These are phyloP conservation scores for Pseudochirops cupreus DNA, from an alignment of 2,797 vertebrate species.

Conservation along the genomic window DNA sequence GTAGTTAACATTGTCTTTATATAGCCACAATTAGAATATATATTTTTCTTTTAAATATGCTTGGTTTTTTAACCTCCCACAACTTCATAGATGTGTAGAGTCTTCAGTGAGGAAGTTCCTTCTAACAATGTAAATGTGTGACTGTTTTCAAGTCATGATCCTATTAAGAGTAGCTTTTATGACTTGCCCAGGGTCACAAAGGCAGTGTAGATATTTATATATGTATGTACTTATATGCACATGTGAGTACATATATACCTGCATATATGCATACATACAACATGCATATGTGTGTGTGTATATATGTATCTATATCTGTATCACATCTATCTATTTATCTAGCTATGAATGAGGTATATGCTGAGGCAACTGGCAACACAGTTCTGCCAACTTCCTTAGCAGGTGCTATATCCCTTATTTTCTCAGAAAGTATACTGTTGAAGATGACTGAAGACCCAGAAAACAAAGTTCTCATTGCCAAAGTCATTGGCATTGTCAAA, in stretches of 20 bases:
- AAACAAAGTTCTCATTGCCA: too few relatives aligned
- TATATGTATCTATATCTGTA: too few relatives aligned
- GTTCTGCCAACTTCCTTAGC: too few relatives aligned
- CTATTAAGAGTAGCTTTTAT: not conserved
- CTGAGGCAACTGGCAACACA: too few relatives aligned
- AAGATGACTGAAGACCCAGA: too few relatives aligned
- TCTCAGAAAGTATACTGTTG: too few relatives aligned
- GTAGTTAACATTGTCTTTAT: not conserved
- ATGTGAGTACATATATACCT: not conserved
- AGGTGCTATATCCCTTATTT: too few relatives aligned
- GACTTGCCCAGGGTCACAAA: not conserved
- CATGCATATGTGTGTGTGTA: too few relatives aligned
- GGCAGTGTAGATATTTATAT: not conserved
- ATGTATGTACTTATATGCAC: not conserved
- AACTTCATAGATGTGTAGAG: not conserved
- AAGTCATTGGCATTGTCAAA: not conserved
- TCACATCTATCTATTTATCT: too few relatives aligned
- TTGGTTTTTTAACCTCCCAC: not conserved
- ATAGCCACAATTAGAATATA: not conserved
- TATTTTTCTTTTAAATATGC: not conserved
- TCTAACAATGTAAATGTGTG: not conserved
- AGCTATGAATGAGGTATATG: too few relatives aligned
- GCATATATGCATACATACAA: not conserved
- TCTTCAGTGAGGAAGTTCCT: not conserved
- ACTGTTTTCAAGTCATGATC: not conserved